Conservation (phyloP, 37 sponge, comb jelly and placozoan genomes). For the Spongia lamella region DNA sequence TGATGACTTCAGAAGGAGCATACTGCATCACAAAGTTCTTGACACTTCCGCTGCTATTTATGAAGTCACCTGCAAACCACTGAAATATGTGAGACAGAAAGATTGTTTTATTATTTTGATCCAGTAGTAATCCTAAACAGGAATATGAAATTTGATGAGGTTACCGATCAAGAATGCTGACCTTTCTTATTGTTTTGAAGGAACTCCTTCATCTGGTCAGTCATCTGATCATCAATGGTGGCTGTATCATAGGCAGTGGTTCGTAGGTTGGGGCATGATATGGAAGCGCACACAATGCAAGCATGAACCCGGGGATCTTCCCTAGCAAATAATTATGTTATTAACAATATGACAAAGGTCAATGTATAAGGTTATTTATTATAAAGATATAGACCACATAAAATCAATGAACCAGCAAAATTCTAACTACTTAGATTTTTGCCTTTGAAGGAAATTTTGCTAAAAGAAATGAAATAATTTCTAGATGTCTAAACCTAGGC, state of each 20-base stretch:
- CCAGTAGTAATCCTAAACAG: constrained; percentile 22
- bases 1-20: constrained; percentile 29
- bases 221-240: constrained; percentile 55
- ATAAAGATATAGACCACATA: too few relatives aligned
- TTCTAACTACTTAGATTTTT: too few relatives aligned
- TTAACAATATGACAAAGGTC: background rate
- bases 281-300: constrained; percentile 82
- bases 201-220: constrained; percentile 57
- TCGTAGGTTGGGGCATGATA: constrained; percentile 76
- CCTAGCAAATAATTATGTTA: constrained; percentile 10
- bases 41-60: constrained; percentile 38
- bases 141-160: background rate
- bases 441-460: too few relatives aligned
- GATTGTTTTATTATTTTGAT: constrained; percentile 26
- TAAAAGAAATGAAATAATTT: too few relatives aligned
- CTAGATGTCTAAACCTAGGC: too few relatives aligned
- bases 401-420: too few relatives aligned
- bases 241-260: constrained; percentile 51
- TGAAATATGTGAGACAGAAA: constrained; percentile 61
- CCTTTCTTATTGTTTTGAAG: constrained; percentile 72
- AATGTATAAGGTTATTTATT: too few relatives aligned
- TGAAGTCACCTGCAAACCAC: constrained; percentile 69
- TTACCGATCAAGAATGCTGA: background rate
- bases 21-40: constrained; percentile 54
- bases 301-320: constrained; percentile 77